phyloP scores from a whole-genome alignment of 2,888 invertebrate genomes.

The Erebia aethiops region DNA sequence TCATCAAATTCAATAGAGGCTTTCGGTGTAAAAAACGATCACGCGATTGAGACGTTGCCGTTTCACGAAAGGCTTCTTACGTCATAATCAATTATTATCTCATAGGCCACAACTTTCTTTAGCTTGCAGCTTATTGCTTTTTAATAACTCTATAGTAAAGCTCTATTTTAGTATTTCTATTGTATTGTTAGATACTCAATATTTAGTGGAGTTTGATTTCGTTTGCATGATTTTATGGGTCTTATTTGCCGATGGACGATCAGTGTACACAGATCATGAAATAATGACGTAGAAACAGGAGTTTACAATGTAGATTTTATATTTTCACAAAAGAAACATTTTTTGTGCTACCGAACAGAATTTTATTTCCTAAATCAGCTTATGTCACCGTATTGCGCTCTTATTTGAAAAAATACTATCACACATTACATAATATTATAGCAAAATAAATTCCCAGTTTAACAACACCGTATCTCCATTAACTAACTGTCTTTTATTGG shows the following conservation, averaged over 20 bases:
- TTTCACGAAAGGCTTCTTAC: slow-evolving; percentile 63
- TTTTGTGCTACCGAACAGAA: neutral
- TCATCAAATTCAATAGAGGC: slow-evolving; percentile 64
- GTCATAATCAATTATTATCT: slow-evolving; percentile 53
- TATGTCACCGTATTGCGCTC: neutral
- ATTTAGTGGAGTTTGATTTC: neutral
- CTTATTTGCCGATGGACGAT: neutral
- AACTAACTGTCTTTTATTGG: slow-evolving; percentile 35
- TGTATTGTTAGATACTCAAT: neutral
- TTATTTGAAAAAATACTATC: slow-evolving; percentile 6
- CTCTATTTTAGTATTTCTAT: neutral
- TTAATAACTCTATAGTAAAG: slow-evolving; percentile 7
- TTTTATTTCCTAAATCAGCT: no score
- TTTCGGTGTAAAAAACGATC: slow-evolving; percentile 67
- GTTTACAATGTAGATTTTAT: neutral
- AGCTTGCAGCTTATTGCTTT: slow-evolving; percentile 19
- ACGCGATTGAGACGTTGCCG: slow-evolving; percentile 66
- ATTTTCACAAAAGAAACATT: neutral
- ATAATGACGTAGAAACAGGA: neutral
- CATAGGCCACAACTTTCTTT: slow-evolving; percentile 28
- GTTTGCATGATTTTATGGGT: neutral
- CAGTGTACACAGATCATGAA: no score
- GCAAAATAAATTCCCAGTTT: slow-evolving; percentile 15
- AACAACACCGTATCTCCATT: slow-evolving; percentile 27
- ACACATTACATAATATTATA: neutral